These are phyloP conservation scores for Thymelicus lineola DNA, from an alignment of 2,888 invertebrate genomes.

Conservation along the genomic window DNA sequence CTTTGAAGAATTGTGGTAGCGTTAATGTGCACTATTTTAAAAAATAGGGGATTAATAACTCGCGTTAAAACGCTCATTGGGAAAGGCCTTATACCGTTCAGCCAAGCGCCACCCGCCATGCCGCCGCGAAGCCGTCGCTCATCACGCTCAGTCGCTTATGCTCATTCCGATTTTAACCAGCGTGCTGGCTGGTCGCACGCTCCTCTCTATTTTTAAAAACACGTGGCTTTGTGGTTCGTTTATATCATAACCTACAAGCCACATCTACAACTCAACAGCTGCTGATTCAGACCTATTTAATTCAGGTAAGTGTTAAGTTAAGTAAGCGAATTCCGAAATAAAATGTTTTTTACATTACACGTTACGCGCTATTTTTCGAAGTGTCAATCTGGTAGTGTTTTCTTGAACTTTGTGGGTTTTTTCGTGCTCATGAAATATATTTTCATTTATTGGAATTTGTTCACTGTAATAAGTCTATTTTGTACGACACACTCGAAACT, in stretches of 20 bases:
- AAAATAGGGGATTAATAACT: background rate
- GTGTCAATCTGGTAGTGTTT: background rate
- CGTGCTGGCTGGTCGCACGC: conserved; percentile 59
- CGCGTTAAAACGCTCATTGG: background rate
- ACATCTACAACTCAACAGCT: conserved; percentile 38
- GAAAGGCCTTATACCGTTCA: background rate
- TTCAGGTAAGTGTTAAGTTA: conserved; percentile 20
- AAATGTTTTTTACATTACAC: background rate
- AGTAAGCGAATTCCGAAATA: background rate
- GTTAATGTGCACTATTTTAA: no score
- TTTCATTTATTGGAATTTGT: no score
- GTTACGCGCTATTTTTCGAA: conserved; percentile 1
- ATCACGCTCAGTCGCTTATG: conserved; percentile 26
- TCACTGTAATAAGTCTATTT: no score
- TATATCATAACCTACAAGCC: conserved; percentile 55
- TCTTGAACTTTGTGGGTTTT: background rate
- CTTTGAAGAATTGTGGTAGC: no score
- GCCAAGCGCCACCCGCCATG: background rate
- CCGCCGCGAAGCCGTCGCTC: conserved; percentile 36
- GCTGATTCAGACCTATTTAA: conserved; percentile 11
- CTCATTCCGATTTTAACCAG: conserved; percentile 73
- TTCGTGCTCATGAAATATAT: background rate
- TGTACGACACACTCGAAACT: no score
- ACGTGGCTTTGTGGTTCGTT: conserved; percentile 71
- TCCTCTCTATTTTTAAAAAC: conserved; percentile 62